Evolutionary conservation across 2,113 vertebrate genomes (phyloP).

Genomic region (Apus apus): DNA sequence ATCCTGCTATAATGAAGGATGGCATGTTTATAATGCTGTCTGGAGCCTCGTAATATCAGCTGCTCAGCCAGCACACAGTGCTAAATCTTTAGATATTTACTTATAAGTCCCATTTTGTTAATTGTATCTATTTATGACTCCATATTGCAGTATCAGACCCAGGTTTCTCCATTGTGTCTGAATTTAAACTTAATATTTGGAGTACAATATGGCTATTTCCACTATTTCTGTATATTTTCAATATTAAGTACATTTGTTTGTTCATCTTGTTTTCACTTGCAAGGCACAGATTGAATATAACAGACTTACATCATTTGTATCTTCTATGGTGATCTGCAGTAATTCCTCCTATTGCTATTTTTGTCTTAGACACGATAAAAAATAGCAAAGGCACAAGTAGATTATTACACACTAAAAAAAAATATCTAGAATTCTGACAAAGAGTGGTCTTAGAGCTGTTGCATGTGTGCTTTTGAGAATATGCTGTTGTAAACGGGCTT

Average conservation of each 20-base stretch:
- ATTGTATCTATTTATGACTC: background rate
- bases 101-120: background rate
- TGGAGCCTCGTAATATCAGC: background rate
- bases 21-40: background rate
- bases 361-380: background rate
- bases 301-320: background rate
- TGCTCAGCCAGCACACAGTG: background rate
- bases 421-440: background rate
- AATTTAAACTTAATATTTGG: background rate
- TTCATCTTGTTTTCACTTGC: background rate
- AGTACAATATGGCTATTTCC: background rate
- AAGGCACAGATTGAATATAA: background rate
- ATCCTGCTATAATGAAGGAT: background rate
- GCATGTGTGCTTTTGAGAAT: constrained; percentile 73
- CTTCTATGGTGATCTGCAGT: background rate
- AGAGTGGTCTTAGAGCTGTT: background rate
- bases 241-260: background rate
- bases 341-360: background rate
- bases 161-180: background rate
- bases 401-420: background rate
- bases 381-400: background rate
- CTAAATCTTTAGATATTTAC: background rate
- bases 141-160: background rate
- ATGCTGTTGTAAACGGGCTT: constrained; percentile 76
- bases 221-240: background rate